phyloP scores from a whole-genome alignment of 2,888 invertebrate species.

The Epinotia brunnichana region DNA sequence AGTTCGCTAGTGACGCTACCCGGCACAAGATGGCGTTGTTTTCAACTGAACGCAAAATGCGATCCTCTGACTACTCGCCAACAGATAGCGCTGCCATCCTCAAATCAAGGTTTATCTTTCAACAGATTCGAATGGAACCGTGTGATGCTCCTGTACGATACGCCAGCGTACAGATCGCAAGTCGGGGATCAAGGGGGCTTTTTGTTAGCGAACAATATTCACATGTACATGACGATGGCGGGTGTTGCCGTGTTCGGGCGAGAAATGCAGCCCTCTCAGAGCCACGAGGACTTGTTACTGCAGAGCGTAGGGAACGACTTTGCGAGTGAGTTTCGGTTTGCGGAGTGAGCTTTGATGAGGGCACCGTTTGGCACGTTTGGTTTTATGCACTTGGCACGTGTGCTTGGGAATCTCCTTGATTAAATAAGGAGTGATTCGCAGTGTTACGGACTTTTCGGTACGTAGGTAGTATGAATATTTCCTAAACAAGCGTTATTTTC shows the following conservation, averaged over 20 bases:
- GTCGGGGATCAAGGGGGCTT: constrained; percentile 90
- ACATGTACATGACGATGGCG: constrained; percentile 79
- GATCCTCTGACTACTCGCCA: constrained; percentile 49
- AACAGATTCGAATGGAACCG: constrained; percentile 89
- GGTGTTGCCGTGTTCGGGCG: constrained; percentile 64
- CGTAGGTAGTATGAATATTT: neutral
- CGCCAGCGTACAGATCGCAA: constrained; percentile 86
- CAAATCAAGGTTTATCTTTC: constrained; percentile 46
- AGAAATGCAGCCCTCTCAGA: constrained; percentile 66
- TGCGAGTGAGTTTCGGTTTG: constrained; percentile 79
- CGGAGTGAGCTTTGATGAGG: constrained; percentile 36
- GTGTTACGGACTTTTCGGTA: neutral
- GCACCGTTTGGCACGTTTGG: constrained; percentile 39
- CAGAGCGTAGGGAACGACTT: constrained; percentile 79
- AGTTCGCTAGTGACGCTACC: constrained; percentile 44
- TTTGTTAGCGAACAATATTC: constrained; percentile 89
- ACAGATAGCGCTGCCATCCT: constrained; percentile 58
- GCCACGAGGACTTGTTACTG: constrained; percentile 78
- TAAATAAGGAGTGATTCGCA: neutral
- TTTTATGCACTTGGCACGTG: constrained; percentile 31
- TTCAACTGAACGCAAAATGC: neutral
- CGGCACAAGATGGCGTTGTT: constrained; percentile 31
- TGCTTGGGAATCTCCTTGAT: neutral
- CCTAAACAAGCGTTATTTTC: neutral
- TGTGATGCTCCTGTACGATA: constrained; percentile 89